These are phyloP conservation scores for Macroglossus sobrinus DNA, from an alignment of 2,113 vertebrate genomes.

Conservation along the genomic window DNA sequence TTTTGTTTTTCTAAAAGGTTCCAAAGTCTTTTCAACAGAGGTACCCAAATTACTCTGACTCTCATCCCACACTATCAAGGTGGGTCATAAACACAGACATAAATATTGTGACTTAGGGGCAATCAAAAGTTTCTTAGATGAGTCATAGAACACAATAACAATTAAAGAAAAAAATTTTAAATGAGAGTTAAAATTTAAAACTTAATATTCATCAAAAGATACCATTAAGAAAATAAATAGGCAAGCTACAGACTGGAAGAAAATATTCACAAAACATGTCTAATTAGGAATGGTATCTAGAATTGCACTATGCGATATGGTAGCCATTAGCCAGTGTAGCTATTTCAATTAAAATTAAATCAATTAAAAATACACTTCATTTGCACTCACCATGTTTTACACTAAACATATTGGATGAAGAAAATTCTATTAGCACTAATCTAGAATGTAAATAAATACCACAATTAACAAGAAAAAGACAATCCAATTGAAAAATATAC, in stretches of 20 bases:
- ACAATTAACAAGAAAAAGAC: neutral
- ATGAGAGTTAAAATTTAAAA: neutral
- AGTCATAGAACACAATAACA: neutral
- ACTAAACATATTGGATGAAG: neutral
- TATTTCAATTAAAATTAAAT: neutral
- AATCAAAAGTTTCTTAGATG: neutral
- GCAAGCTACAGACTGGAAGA: neutral
- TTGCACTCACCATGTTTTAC: neutral
- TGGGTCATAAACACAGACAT: neutral
- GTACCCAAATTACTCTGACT: neutral
- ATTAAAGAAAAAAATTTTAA: neutral
- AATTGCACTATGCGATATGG: neutral
- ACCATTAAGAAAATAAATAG: neutral
- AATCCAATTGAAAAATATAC: neutral
- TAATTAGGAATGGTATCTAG: neutral
- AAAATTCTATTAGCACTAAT: neutral
- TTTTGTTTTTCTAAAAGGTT: neutral
- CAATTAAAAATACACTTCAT: neutral
- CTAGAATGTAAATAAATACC: neutral
- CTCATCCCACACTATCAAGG: neutral
- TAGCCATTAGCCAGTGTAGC: neutral
- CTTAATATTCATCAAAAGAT: neutral
- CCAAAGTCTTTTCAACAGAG: neutral
- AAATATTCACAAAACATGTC: neutral
- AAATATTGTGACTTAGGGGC: neutral